Evolutionary conservation across 2,113 vertebrate species (phyloP).

Genomic region (Labeo catla): DNA sequence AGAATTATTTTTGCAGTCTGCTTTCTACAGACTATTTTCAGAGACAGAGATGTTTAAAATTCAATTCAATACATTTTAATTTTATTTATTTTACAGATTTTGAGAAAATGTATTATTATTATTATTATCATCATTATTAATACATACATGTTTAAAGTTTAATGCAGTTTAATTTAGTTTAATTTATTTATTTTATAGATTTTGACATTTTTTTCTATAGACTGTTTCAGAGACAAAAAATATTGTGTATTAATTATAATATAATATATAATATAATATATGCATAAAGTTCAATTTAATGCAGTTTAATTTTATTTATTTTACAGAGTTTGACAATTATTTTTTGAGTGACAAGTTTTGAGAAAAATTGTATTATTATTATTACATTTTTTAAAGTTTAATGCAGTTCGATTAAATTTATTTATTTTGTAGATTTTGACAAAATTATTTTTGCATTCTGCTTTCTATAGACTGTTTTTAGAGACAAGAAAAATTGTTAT

Average conservation of each 20-base stretch:
- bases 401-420: not conserved
- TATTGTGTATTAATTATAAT: no score
- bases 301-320: no score
- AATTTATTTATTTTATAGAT: not conserved
- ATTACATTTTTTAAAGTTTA: not conserved
- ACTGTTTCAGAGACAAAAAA: not conserved
- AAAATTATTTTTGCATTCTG: not conserved
- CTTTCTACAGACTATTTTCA: not conserved
- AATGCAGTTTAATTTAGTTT: not conserved
- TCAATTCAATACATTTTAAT: no score
- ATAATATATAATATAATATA: no score
- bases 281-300: no score
- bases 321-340: no score
- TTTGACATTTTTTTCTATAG: not conserved
- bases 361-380: no score
- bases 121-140: no score
- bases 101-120: no score
- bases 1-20: not conserved
- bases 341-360: no score
- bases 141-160: not conserved
- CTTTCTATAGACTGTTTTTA: not conserved
- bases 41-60: not conserved
- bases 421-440: not conserved
- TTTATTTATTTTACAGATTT: no score
- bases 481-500: not conserved